phyloP scores from a whole-genome alignment of 2,888 invertebrate genomes.

The Neria commutata region DNA sequence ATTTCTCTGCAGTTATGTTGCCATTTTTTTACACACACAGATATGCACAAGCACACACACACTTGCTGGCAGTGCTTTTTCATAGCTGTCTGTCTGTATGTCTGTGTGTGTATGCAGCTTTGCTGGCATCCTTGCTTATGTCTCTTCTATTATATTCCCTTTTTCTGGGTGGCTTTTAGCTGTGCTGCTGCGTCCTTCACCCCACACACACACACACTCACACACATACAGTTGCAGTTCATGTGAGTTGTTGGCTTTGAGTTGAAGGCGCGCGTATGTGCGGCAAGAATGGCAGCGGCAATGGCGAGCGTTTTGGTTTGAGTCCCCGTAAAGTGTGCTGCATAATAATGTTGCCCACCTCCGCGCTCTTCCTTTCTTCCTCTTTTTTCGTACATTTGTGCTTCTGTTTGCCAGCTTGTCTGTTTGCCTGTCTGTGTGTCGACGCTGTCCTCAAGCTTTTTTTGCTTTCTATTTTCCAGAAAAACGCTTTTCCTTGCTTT shows the following conservation, averaged over 20 bases:
- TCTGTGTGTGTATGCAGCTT: slow-evolving; percentile 34
- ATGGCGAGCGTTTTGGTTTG: too few relatives aligned
- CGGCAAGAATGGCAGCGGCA: too few relatives aligned
- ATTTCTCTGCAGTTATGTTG: slow-evolving; percentile 57
- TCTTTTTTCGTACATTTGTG: too few relatives aligned
- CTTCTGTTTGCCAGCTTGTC: too few relatives aligned
- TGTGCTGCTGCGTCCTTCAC: not conserved
- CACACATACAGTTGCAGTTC: not conserved
- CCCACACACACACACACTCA: not conserved
- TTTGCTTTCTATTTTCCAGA: too few relatives aligned
- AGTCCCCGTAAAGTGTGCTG: not conserved
- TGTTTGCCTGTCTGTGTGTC: too few relatives aligned
- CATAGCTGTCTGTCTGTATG: slow-evolving; percentile 5
- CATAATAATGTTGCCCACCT: not conserved
- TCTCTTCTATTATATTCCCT: not conserved
- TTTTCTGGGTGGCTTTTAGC: not conserved
- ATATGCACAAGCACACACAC: not conserved
- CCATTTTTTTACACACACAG: slow-evolving; percentile 37
- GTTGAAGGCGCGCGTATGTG: too few relatives aligned
- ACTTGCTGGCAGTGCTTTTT: not conserved
- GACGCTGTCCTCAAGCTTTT: too few relatives aligned
- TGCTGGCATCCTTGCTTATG: slow-evolving; percentile 20
- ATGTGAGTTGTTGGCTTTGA: not conserved
- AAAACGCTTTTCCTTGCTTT: too few relatives aligned
- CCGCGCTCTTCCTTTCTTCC: too few relatives aligned